These are phyloP conservation scores for Lithophane socia DNA, from an alignment of 2,888 invertebrate species.

Conservation along the genomic window DNA sequence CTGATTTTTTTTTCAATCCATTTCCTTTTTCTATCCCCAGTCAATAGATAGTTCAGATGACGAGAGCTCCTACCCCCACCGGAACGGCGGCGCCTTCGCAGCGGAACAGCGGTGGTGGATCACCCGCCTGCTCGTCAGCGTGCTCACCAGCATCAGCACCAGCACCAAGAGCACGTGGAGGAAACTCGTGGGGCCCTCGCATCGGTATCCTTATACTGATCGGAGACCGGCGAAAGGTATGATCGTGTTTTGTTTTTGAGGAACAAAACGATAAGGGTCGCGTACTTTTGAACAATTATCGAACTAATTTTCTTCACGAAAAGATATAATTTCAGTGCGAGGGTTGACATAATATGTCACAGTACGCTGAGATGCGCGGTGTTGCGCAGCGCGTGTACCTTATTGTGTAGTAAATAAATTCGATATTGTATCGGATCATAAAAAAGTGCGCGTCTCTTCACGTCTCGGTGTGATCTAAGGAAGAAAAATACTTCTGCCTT, in stretches of 20 bases:
- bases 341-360: too few relatives aligned
- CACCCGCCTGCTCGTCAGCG: conserved; percentile 76
- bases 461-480: too few relatives aligned
- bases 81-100: conserved; percentile 68
- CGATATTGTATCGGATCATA: too few relatives aligned
- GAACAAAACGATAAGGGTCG: background rate
- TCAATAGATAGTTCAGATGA: conserved; percentile 85
- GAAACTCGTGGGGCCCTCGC: conserved; percentile 79
- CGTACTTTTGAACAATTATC: too few relatives aligned
- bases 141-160: conserved; percentile 78
- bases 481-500: background rate
- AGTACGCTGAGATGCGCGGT: too few relatives aligned
- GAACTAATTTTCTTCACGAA: too few relatives aligned
- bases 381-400: too few relatives aligned
- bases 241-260: background rate
- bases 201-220: conserved; percentile 85
- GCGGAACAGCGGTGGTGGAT: conserved; percentile 84
- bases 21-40: conserved; percentile 67
- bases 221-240: conserved; percentile 79
- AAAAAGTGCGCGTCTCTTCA: too few relatives aligned
- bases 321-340: too few relatives aligned
- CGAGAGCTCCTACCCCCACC: conserved; percentile 76
- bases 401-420: too few relatives aligned
- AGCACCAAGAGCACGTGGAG: conserved; percentile 72
- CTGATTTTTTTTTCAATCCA: too few relatives aligned